Base-by-base conservation (phyloP, 2,797 vertebrate genomes). In the Coluber constrictor region DNA sequence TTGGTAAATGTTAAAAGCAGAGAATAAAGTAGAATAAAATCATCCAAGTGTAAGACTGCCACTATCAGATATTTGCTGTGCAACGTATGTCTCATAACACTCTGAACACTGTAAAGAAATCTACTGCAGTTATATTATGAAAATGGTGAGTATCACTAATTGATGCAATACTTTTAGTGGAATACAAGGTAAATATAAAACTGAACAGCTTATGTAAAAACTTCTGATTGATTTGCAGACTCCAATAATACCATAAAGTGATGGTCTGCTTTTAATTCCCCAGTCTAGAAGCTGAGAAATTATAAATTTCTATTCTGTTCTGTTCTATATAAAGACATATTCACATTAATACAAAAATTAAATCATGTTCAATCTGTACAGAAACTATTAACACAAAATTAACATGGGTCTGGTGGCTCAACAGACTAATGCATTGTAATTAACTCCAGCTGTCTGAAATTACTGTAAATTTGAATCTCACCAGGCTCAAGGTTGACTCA, bases 311-410 rank as follows among this genome's bases (percentile, higher is more conserved):
- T 66, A 66, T 13, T 27, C 32, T 54, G 27, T 23, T 90, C 11
- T 74, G 11, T 47, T 10, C 56, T 87, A 13, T 55, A 37, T 18
- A 74, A 37, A 74, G n/a, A 74, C 32, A 74, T n/a, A 83, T 13
- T 29, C 16, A 93, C 60, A 23, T 32, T 51, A 29, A 90, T n/a
- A 32, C 83, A 87, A 60, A 89, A 79, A 88, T 12, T 61, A 79
- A 89, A 93, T 29, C 59, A 88, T 92, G 61, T 88, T 63, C 86
- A 90, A 92, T 56, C 20, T 56, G 54, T 87, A 47, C n/a, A n/a
- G 32, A 87, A 86, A 87, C 27, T 32, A 54, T 90, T 66, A 59
- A 83, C 66, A 60, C 66, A 47, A 37, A 93, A 37, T 37, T 37
- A 37, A 37, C 37, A 37, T 2, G 37, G 37, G 37, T 2, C 37